Percentiles rank a stretch among this genome's conserved stretches.
These are phyloP conservation scores for Euwallacea fornicatus DNA, from an alignment of 1,140 invertebrate species.

Conservation along the genomic window DNA sequence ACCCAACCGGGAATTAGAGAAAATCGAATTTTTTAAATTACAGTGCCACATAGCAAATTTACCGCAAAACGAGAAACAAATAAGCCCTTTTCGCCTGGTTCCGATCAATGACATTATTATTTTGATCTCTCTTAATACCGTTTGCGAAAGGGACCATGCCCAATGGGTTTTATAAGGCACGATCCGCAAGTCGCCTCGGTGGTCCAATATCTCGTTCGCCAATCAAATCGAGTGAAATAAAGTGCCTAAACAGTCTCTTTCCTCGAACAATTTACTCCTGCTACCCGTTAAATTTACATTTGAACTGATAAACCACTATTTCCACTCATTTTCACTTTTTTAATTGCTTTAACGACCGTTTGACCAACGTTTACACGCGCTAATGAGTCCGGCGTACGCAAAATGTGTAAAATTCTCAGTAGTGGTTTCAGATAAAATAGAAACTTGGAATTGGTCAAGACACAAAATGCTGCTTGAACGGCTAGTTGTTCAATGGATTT, in stretches of 20 bases:
- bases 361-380: constrained; percentile 29
- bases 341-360: constrained; percentile 34
- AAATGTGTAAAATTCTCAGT: constrained; percentile 29
- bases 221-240: constrained; percentile 31
- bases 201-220: constrained; percentile 23
- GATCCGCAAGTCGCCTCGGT: constrained; percentile 18
- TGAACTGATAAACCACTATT: constrained; percentile 32
- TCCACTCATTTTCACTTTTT: constrained; percentile 33
- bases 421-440: constrained; percentile 22
- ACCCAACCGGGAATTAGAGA: constrained; percentile 24
- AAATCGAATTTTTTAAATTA: constrained; percentile 39
- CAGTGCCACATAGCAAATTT: constrained; percentile 12
- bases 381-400: constrained; percentile 31
- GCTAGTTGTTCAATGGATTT: too few relatives aligned
- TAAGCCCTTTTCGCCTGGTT: not conserved
- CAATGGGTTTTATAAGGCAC: too few relatives aligned
- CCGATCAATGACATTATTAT: constrained; percentile 6
- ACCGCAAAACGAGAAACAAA: constrained; percentile 18
- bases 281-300: constrained; percentile 30
- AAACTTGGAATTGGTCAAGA: constrained; percentile 9
- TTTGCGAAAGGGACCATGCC: not conserved
- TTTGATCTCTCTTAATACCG: not conserved
- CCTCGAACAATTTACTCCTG: constrained; percentile 29
- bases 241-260: constrained; percentile 34
- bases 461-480: too few relatives aligned